Evolutionary conservation across 2,888 invertebrate species (phyloP).

Genomic region (Byasa hedistus): DNA sequence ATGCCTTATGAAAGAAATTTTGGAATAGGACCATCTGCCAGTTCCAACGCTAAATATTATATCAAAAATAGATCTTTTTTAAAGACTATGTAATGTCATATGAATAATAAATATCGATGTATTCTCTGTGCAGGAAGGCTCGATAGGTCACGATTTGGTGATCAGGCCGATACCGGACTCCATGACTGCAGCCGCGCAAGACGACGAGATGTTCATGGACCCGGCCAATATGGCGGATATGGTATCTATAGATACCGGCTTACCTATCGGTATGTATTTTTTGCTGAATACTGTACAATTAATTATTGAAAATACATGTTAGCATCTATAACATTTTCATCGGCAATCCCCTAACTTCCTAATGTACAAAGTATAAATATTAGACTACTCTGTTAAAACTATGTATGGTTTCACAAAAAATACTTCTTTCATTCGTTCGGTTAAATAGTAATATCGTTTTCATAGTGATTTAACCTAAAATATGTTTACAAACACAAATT

Average conservation of each 20-base stretch:
- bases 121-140: conserved; percentile 86
- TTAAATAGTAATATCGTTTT: no score
- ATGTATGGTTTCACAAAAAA: no score
- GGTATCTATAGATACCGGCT: conserved; percentile 83
- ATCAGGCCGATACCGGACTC: conserved; percentile 91
- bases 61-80: no score
- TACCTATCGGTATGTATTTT: conserved; percentile 72
- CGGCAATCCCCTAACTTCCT: no score
- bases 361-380: no score
- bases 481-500: not conserved
- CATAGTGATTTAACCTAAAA: not conserved
- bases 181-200: conserved; percentile 77
- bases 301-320: not conserved
- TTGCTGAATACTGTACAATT: not conserved
- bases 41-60: no score
- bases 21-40: no score
- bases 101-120: not conserved
- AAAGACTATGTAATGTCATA: no score
- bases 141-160: conserved; percentile 93
- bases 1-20: no score
- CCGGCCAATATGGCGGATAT: conserved; percentile 82
- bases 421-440: no score
- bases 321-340: no score
- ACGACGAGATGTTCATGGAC: conserved; percentile 87
- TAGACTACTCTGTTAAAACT: no score